phyloP scores from a whole-genome alignment of 2,113 vertebrate species.

The Astur gentilis region DNA sequence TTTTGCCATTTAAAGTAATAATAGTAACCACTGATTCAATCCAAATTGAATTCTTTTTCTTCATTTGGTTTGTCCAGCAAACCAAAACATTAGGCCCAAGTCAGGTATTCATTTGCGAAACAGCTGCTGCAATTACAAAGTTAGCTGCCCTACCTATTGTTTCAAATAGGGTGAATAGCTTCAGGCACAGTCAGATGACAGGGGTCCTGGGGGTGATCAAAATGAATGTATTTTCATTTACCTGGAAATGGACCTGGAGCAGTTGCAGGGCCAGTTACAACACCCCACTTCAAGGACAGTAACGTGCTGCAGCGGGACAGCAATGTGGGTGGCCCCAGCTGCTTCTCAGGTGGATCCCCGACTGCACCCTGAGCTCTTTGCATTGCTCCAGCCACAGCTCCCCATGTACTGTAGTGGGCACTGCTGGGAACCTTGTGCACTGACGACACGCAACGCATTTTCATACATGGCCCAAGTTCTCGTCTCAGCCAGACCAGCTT shows the following conservation, averaged over 20 bases:
- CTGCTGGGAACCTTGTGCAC: background rate
- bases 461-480: background rate
- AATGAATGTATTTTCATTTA: background rate
- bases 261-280: background rate
- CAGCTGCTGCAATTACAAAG: background rate
- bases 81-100: background rate
- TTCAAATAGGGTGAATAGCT: background rate
- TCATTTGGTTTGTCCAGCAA: conserved; percentile 8
- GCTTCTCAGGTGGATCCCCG: background rate
- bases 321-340: background rate
- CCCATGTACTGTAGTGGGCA: background rate
- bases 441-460: background rate
- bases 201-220: background rate
- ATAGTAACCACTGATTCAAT: background rate
- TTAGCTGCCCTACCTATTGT: background rate
- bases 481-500: background rate
- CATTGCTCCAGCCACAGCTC: background rate
- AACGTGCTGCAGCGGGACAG: background rate
- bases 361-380: background rate
- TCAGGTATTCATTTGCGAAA: background rate
- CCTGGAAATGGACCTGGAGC: background rate
- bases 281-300: background rate
- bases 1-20: conserved; percentile 21
- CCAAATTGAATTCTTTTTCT: background rate
- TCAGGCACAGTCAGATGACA: background rate